Evolutionary conservation across 2,113 vertebrate species (phyloP).

Genomic region (Philantomba maxwellii): DNA sequence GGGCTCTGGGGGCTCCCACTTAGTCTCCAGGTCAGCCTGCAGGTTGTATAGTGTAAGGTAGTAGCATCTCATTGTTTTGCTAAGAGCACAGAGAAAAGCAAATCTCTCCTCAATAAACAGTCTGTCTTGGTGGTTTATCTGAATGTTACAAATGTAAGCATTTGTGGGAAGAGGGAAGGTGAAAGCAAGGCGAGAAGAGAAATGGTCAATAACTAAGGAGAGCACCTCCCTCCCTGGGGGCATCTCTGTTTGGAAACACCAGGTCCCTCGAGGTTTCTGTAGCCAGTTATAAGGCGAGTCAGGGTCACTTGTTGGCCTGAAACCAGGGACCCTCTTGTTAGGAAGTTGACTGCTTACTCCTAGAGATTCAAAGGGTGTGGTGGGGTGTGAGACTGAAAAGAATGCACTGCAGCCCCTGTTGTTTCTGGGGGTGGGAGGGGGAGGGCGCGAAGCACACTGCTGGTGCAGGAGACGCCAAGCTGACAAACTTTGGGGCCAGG

Average conservation of each 20-base stretch:
- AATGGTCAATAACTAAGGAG: fast-evolving
- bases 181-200: not conserved
- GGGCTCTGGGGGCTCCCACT: not conserved
- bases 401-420: not conserved
- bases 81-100: not conserved
- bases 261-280: not conserved
- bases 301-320: not conserved
- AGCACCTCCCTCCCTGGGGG: not conserved
- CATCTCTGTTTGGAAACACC: not conserved
- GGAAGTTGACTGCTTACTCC: not conserved
- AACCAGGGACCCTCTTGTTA: not conserved
- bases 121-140: not conserved
- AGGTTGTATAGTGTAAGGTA: not conserved
- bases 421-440: not conserved
- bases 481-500: not conserved
- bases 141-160: not conserved
- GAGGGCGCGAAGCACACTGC: fast-evolving
- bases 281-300: not conserved
- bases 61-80: not conserved
- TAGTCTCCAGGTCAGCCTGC: not conserved
- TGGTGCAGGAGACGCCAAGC: not conserved
- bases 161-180: not conserved
- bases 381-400: not conserved
- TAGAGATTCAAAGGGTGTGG: not conserved
- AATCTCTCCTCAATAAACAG: slow-evolving; percentile 8